Percentiles rank a stretch among this genome's conserved stretches.
phyloP scores from a whole-genome alignment of 2,113 vertebrate species.

The Alexandromys fortis region DNA sequence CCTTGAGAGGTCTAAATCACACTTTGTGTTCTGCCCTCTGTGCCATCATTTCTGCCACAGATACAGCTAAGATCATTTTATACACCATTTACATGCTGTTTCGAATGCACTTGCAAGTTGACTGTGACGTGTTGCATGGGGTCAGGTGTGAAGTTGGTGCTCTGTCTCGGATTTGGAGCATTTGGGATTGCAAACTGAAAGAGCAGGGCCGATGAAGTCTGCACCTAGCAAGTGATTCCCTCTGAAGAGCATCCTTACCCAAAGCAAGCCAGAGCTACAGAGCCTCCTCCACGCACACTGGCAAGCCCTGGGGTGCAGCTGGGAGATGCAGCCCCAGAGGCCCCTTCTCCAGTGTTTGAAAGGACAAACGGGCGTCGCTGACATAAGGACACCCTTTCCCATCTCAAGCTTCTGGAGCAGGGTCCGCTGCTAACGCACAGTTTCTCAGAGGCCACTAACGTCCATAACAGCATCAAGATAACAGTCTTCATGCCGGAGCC shows the following conservation, averaged over 20 bases:
- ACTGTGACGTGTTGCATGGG: neutral
- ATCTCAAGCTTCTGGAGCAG: neutral
- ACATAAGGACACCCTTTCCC: neutral
- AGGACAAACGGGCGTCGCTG: neutral
- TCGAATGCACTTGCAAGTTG: neutral
- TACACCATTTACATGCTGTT: neutral
- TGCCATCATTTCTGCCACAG: neutral
- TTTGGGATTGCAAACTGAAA: neutral
- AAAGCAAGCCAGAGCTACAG: neutral
- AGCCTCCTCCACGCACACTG: neutral
- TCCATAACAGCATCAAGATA: constrained; percentile 24
- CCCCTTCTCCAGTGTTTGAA: neutral
- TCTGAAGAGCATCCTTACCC: neutral
- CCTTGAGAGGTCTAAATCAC: neutral
- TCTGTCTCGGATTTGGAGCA: neutral
- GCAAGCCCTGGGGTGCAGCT: neutral
- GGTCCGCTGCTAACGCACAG: neutral
- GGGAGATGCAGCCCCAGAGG: neutral
- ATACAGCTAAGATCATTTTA: neutral
- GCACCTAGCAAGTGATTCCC: neutral
- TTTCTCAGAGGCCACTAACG: neutral
- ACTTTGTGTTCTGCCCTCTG: neutral
- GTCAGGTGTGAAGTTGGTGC: neutral
- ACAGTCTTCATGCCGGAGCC: neutral
- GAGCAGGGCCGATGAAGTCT: too few species aligned